Evolutionary conservation across 2,797 vertebrate species (phyloP), one percentile per base, ranked within the genome.

Genomic region (Carduelis carduelis): DNA sequence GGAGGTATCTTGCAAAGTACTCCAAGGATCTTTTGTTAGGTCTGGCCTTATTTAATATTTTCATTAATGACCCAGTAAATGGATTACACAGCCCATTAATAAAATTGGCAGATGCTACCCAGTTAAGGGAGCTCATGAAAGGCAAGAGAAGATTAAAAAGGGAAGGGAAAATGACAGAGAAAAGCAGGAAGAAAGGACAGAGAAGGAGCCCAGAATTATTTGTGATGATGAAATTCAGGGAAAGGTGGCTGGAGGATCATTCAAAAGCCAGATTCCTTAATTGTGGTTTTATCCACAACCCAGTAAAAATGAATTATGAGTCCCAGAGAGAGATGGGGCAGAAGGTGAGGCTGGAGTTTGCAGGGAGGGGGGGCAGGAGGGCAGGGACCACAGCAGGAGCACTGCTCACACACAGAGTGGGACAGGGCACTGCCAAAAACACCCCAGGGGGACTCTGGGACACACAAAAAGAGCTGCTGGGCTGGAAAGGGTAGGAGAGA

Each of bases 21-120:
- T 96, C 95, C 95, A 95, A 97, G 85, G 94, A 94, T 96, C 96
- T 95, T 94, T 95, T 96, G 91, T 96, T 92, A 79, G 92, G 89
- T 89, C 96, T 96, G 96, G 95, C 90, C 89, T 93, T 74, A 92
- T 90, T 96, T 93, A 96, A 85, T 90, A 95, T 96, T 94, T 96
- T 95, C 95, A 96, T 96, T 96, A 96, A 94, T 94, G 87, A 88
- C 65, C 91, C 85, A 35, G 66, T 96, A 96, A 97, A 97, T 76
- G 85, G 89, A 94, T 94, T 94, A 96, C 93, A 86, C 85, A 95
- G 91, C 69, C 83, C 89, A 88, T 96, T 95, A 96, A 94, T 95
- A 94, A 97, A 95, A 82, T 2, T 95, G 91, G 89, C 92, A 95
- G 95, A 96, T 96, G 92, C 94, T 96, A 94, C 92, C 76, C 91